Percentiles rank a stretch among this genome's conserved stretches.
phyloP scores from a whole-genome alignment of 1,140 invertebrate species.

The Telenomus remus region DNA sequence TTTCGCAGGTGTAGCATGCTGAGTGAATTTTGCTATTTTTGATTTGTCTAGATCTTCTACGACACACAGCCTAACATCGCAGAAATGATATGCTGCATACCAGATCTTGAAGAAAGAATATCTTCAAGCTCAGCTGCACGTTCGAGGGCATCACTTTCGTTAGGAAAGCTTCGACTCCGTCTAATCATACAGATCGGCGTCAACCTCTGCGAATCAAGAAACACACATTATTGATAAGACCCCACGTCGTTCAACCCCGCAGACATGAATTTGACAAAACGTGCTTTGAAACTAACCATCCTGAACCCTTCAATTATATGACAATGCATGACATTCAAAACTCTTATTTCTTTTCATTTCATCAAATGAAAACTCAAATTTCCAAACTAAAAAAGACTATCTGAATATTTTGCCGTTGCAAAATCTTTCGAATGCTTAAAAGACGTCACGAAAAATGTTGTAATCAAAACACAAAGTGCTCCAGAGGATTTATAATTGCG shows the following conservation, averaged over 20 bases:
- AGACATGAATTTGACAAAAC: neutral
- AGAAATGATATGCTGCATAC: conserved; percentile 48
- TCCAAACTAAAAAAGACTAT: too few species aligned
- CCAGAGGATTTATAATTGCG: too few species aligned
- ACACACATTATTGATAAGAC: conserved; percentile 7
- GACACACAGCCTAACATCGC: conserved; percentile 1
- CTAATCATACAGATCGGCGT: conserved; percentile 66
- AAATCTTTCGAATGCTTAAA: too few species aligned
- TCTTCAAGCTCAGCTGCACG: conserved; percentile 64
- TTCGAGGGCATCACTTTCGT: conserved; percentile 65
- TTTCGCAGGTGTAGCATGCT: too few species aligned
- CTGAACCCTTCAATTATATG: too few species aligned
- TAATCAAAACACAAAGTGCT: too few species aligned
- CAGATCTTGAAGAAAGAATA: conserved; percentile 65
- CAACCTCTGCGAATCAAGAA: conserved; percentile 61
- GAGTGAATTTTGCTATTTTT: too few species aligned
- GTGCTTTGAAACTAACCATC: neutral
- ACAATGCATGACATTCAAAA: too few species aligned
- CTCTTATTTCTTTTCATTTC: too few species aligned
- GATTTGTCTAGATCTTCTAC: neutral
- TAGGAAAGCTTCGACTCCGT: conserved; percentile 68
- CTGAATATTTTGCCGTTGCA: too few species aligned
- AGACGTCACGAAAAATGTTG: too few species aligned
- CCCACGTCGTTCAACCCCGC: neutral
- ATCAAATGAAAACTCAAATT: too few species aligned